phyloP scores from a whole-genome alignment of 1,140 invertebrate genomes.

The Teleopsis dalmanni region DNA sequence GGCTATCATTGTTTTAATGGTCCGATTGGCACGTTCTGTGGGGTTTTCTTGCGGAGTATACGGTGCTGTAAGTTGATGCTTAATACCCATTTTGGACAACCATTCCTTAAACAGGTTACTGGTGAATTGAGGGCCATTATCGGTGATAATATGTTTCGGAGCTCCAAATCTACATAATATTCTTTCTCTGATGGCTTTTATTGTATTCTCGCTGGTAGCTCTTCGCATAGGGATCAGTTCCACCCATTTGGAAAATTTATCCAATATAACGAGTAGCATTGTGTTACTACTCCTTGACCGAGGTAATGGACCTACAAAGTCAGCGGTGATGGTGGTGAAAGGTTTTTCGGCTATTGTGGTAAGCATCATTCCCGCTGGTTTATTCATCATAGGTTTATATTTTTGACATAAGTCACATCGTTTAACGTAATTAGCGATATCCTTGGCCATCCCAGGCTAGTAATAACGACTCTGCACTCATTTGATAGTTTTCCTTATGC shows the following conservation, averaged over 20 bases:
- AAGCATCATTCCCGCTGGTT: neutral
- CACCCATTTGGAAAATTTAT: no score
- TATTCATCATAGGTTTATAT: neutral
- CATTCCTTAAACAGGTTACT: neutral
- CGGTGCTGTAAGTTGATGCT: neutral
- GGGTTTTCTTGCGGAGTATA: slow-evolving; percentile 2
- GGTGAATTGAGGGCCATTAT: neutral
- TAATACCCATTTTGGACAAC: neutral
- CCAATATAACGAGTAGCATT: no score
- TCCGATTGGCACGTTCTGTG: neutral
- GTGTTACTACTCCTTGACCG: no score
- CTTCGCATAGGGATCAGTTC: no score
- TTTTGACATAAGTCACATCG: neutral
- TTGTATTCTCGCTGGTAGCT: no score
- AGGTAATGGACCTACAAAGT: slow-evolving; percentile 1
- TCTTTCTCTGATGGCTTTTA: neutral
- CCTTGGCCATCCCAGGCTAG: neutral
- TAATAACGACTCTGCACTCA: neutral
- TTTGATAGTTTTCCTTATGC: no score
- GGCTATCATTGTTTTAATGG: slow-evolving; percentile 5
- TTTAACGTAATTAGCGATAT: neutral
- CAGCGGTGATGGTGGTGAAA: neutral
- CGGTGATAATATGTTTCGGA: neutral
- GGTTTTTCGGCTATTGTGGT: neutral
- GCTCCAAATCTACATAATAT: slow-evolving; percentile 1